Conservation (phyloP, 1,140 invertebrate genomes). For the Teleogryllus occipitalis region DNA sequence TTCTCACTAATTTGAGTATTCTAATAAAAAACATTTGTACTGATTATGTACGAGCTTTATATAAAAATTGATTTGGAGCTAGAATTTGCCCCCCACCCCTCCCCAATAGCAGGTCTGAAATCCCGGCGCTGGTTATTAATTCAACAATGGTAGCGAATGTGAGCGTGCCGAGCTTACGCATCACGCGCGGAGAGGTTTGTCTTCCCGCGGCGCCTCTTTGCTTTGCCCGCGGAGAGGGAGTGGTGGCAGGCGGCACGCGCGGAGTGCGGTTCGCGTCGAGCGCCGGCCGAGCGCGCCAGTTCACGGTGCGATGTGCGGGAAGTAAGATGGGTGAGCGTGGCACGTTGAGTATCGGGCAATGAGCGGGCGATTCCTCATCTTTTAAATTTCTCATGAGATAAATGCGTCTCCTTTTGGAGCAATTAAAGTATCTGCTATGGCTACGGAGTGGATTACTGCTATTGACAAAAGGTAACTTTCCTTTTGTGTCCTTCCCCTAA, state of each 20-base stretch:
- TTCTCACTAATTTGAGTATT: no score
- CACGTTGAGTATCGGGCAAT: not conserved
- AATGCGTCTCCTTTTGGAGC: conserved; percentile 10
- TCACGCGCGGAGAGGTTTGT: not conserved
- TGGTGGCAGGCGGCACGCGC: not conserved
- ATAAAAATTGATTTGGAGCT: no score
- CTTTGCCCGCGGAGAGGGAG: not conserved
- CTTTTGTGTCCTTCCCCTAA: not conserved
- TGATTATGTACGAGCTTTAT: no score
- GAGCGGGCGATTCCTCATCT: not conserved
- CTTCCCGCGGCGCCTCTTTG: not conserved
- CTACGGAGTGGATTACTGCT: conserved; percentile 19
- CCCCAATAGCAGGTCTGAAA: no score
- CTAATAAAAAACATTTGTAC: no score
- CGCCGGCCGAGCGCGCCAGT: not conserved
- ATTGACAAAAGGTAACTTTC: conserved; percentile 18
- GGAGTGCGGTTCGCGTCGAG: not conserved
- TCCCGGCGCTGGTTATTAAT: no score
- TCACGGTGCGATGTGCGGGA: not conserved
- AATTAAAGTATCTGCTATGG: conserved; percentile 9
- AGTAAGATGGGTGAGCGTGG: not conserved
- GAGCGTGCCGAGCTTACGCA: no score
- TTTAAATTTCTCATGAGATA: not conserved
- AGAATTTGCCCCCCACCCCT: no score
- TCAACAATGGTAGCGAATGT: no score